Conservation (phyloP, 2,888 invertebrate species). For the Ichneumon xanthorius region DNA sequence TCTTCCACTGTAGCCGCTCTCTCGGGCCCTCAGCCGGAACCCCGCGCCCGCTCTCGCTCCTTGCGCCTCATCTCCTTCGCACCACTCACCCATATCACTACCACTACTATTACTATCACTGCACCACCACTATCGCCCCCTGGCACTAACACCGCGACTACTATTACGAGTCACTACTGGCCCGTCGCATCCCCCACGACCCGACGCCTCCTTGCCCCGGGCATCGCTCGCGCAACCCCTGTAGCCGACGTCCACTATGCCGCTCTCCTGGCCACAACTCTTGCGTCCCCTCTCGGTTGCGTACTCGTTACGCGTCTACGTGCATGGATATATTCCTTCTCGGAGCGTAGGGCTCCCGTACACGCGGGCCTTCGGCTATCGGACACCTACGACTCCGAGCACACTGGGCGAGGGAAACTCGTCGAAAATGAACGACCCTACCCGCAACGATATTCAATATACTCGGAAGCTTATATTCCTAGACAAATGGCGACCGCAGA, state of each 20-base stretch:
- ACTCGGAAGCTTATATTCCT: conserved; percentile 38
- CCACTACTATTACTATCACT: conserved; percentile 14
- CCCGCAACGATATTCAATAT: conserved; percentile 48
- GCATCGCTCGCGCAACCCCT: conserved; percentile 46
- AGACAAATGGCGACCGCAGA: conserved; percentile 37
- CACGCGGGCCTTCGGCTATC: conserved; percentile 15
- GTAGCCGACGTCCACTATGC: conserved; percentile 18
- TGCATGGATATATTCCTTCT: neutral
- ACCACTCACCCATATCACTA: conserved; percentile 35
- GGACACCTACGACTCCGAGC: conserved; percentile 43
- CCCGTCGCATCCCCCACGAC: conserved; percentile 64
- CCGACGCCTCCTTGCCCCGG: conserved; percentile 57
- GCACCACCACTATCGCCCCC: conserved; percentile 32
- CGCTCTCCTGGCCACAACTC: conserved; percentile 7
- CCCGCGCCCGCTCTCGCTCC: conserved; percentile 77
- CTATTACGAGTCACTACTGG: conserved; percentile 71
- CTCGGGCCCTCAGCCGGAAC: conserved; percentile 44
- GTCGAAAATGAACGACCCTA: conserved; percentile 47
- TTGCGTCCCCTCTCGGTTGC: conserved; percentile 8
- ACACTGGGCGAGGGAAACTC: neutral
- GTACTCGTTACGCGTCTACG: neutral
- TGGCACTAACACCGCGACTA: conserved; percentile 27
- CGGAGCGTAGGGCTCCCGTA: conserved; percentile 8
- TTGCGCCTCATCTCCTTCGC: conserved; percentile 70
- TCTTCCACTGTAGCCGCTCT: conserved; percentile 34